Base-by-base conservation (phyloP, 2,888 invertebrate genomes). In the Parnassius mnemosyne region DNA sequence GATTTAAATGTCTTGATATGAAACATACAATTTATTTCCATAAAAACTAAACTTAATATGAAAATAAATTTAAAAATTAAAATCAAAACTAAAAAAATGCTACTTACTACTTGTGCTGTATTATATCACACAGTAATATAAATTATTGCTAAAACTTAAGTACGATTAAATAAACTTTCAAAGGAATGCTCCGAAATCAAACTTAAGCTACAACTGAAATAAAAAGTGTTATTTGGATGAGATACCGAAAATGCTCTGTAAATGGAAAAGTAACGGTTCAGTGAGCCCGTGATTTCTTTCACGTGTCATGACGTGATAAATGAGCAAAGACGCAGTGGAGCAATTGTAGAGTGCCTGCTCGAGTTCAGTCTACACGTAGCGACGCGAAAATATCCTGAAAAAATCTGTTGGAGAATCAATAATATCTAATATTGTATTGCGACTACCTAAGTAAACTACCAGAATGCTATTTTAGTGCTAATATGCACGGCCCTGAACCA, bases 221-320 rank as follows among this genome's bases (percentile, higher is more conserved):
- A 75, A 78, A 77, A 72, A 74, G 77, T 77, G 81, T 83, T 81
- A 80, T 78, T 82, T 77, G 80, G 80, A 77, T 78, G 80, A 85
- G 83, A 84, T 85, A 84, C 79, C 77, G 74, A 78, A 79, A 82
- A 83, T 77, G 77, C 79, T 80, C 75, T 77, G 84, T 82, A 86
- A 87, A 88, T 87, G 83, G 85, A 84, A 87, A 86, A 84, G 83
- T 77, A 81, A 80, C 87, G 85, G 87, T 84, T 87, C 86, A 87
- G 82, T 83, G 79, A 79, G 74, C 75, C 70, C 69, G 81, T 79
- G 83, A 84, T 71, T 73, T 84, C 84, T 81, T 83, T 80, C 80
- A 75, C 80, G 73, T 81, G 79, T 77, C 82, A 76, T 79, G 83
- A 75, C 81, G 84, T 87, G 89, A 88, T 88, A 87, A 88, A 89